Evolutionary conservation across 2,797 vertebrate genomes (phyloP), one percentile per base, ranked within the genome.

Genomic region (Sebastes trivittatus): DNA sequence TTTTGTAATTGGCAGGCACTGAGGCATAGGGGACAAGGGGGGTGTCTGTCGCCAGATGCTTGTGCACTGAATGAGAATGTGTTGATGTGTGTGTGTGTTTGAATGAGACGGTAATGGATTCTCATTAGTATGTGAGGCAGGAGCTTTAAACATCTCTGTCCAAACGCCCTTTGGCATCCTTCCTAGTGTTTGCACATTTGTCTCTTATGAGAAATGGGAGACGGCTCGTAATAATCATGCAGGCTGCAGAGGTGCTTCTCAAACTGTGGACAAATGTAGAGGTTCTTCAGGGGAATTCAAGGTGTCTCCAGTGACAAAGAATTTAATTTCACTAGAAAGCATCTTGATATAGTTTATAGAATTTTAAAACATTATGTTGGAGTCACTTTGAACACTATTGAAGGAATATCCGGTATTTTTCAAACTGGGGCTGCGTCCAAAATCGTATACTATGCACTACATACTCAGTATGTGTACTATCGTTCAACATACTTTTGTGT

Each of bases 1-100:
- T 94, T 94, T 94, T 94, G 94, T 94, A 95, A 94, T 94, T 94
- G 92, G 93, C 94, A 93, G 87, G 80, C 94, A 85, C 82, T 88
- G 93, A 93, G 84, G 90, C 93, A 90, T 92, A 87, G 84, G 92
- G 91, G 88, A 94, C 92, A 93, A 81, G 80, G 80, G 84, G 84
- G 83, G 55, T 86, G 92, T 92, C 88, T 91, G 87, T 82, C 81
- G 90, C 87, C 88, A 93, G 87, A 90, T 91, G 93, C 85, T 84
- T 91, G 89, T 89, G 92, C 88, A 64, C 84, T 88, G 92, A 93
- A 93, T 93, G 80, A 89, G 81, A 92, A 89, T 90, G 85, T 84
- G 85, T 88, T 65, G 69, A 65, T 69, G 72, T 66, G 68, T 79
- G 85, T 78, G 72, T 72, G 20, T 23, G 42, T 78, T 64, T 78